These are phyloP conservation scores for Sarcophaga peregrina DNA, from an alignment of 1,140 invertebrate genomes.

Conservation along the genomic window DNA sequence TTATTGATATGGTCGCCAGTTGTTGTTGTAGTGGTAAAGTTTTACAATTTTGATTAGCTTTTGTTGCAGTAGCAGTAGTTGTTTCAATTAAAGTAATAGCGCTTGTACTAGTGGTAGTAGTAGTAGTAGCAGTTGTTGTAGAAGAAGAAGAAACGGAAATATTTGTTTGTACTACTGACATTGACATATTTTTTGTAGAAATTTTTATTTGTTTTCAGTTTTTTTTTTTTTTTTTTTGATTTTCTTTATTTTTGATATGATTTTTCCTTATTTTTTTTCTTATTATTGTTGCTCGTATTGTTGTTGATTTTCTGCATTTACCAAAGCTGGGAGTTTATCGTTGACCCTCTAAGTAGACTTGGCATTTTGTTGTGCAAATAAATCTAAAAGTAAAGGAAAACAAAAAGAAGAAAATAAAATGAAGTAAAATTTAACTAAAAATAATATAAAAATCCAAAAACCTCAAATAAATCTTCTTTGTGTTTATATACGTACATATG, in stretches of 20 bases:
- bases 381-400: too few species aligned
- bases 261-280: background rate
- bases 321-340: too few species aligned
- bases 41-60: background rate
- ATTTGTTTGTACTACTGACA: constrained; percentile 42
- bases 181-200: constrained; percentile 38
- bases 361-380: too few species aligned
- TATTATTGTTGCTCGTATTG: too few species aligned
- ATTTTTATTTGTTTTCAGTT: constrained; percentile 27
- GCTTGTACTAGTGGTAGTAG: background rate
- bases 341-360: too few species aligned
- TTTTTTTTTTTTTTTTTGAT: constrained; percentile 14
- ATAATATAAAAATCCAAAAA: too few species aligned
- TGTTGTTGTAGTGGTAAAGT: constrained; percentile 44
- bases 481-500: too few species aligned
- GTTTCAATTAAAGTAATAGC: background rate
- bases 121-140: background rate
- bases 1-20: constrained; percentile 58
- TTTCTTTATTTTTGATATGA: constrained; percentile 25
- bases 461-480: too few species aligned
- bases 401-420: too few species aligned
- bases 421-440: too few species aligned
- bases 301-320: too few species aligned
- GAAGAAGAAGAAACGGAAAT: background rate
- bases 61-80: constrained; percentile 17